Evolutionary conservation across 2,888 invertebrate genomes (phyloP), one percentile per base, ranked within the genome.

Genomic region (Malthinus seriepunctatus): DNA sequence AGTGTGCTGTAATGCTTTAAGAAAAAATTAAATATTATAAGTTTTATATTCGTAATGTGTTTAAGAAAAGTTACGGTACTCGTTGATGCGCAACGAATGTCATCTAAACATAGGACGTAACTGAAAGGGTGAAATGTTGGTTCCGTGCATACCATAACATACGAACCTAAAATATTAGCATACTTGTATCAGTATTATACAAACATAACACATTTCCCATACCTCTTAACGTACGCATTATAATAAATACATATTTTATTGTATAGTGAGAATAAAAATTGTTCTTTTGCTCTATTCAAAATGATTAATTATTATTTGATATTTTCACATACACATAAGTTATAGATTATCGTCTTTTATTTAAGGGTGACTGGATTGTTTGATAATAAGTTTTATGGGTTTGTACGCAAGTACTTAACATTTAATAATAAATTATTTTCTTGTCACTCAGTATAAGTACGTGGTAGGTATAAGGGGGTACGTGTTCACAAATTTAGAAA

Each of bases 241-340:
- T 63, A 67, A 68, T 68, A 60, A 63, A 66, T 67, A 67, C 66
- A 69, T 67, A 67, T 67, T 69, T 67, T 67, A 67, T 67, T 66
- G 62, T 63, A n/a, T n/a, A 48, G 57, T 64, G 65, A 52, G 66
- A 64, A 65, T 65, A 60, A 62, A 60, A 63, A 66, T 61, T 64
- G 64, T 60, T 64, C 65, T 65, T 44, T 56, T 51, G 39, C 54
- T 45, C 56, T 61, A 62, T 64, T 65, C 59, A 57, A 37, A 52
- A 61, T 67, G 69, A 69, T 69, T 69, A 69, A 69, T 69, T 69
- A 63, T 51, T 62, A 55, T 69, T 69, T 69, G 67, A 69, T 69
- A 66, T 64, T 69, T 67, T 69, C 68, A 67, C 66, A 51, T 64
- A 61, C 60, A 63, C 53, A 67, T 69, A 69, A 67, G 63, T 68